Evolutionary conservation across 2,797 vertebrate species (phyloP), one percentile per base, ranked within the genome.

Genomic region (Balearica regulorum): DNA sequence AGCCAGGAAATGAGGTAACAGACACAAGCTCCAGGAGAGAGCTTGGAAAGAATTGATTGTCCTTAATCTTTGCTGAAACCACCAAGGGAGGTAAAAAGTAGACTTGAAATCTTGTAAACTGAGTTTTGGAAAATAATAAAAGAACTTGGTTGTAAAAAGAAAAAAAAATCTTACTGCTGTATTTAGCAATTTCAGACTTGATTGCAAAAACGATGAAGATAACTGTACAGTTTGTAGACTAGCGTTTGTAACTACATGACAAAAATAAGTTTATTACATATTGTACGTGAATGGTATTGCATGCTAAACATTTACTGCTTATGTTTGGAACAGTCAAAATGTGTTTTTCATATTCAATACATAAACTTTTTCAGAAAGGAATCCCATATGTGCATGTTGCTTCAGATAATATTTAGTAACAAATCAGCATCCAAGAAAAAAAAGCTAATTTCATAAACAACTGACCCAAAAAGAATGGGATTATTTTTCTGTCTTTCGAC

Each of bases 1-100:
- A 92, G 84, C 86, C 90, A 96, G 93, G 58, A 97, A 95, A 92
- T 96, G 93, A 95, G 90, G 73, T 94, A 94, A 93, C 77, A 85
- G 72, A 77, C 58, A 89, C 49, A 94, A 81, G 84, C 79, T 97
- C 87, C 87, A 90, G 90, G 89, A 78, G 64, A 69, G 95, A 81
- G 89, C 72, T 95, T 95, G 89, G 89, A 89, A 85, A 85, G 54
- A 96, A 87, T 18, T 92, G 84, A 43, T 93, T 94, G 57, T 83
- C 75, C 90, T 89, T 96, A 94, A 85, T 85, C 81, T 96, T 87
- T 97, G 72, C 89, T 93, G 93, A 95, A 95, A 93, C 71, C 75
- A 81, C 39, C 16, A 6, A 87, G 90, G 86, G 92, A 95, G 75
- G 83, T 80, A 87, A 92, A 93, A 97, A 95, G 39, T 86, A 94